These are phyloP conservation scores for Arenicola marina DNA, from an alignment of 2,888 invertebrate species.

Conservation along the genomic window DNA sequence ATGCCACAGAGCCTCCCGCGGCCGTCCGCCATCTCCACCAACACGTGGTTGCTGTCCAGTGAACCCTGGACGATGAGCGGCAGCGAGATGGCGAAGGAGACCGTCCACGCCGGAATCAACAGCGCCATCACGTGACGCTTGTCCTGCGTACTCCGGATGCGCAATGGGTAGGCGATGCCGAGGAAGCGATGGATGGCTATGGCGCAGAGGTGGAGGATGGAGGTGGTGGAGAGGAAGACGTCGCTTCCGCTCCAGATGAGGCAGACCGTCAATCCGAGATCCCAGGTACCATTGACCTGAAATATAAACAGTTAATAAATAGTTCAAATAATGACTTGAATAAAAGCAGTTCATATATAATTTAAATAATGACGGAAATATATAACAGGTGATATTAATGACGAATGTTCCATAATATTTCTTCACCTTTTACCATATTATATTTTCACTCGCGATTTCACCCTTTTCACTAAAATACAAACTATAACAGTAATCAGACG, in stretches of 20 bases:
- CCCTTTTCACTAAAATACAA: too few species aligned
- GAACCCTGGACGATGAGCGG: constrained; percentile 32
- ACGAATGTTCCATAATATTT: too few species aligned
- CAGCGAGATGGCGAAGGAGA: constrained; percentile 29
- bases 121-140: constrained; percentile 27
- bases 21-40: constrained; percentile 9
- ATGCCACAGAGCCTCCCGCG: constrained; percentile 32
- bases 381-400: too few species aligned
- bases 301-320: background rate
- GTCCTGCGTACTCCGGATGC: constrained; percentile 18
- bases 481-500: too few species aligned
- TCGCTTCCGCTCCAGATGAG: constrained; percentile 36
- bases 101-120: constrained; percentile 29
- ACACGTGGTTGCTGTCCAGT: constrained; percentile 22
- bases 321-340: too few species aligned
- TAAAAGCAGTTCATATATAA: too few species aligned
- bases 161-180: constrained; percentile 32
- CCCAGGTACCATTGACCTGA: constrained; percentile 31
- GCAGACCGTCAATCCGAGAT: constrained; percentile 29
- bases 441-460: too few species aligned
- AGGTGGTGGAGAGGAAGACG: constrained; percentile 36
- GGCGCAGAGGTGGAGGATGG: constrained; percentile 35
- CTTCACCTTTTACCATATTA: too few species aligned
- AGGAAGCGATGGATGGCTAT: constrained; percentile 34
- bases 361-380: too few species aligned